A percentile compares a stretch with the other conserved stretches of the same genome.
phyloP scores from a whole-genome alignment of 2,113 vertebrate genomes.

The Erythrolamprus reginae region DNA sequence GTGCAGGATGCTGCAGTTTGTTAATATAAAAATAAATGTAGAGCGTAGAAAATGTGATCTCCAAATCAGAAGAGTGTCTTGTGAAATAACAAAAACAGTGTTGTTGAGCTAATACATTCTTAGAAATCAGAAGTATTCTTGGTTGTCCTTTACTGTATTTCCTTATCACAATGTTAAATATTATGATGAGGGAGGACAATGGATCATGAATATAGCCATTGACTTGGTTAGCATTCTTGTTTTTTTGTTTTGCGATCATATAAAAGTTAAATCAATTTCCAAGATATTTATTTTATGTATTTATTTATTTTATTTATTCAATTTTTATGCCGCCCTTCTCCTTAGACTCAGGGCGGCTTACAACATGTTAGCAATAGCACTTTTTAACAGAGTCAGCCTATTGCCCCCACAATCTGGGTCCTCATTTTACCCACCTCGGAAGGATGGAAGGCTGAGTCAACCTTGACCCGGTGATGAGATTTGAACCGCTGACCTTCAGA shows the following conservation, averaged over 20 bases:
- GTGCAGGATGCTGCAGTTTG: not conserved
- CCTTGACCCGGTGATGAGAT: too few species aligned
- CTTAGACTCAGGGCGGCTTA: too few species aligned
- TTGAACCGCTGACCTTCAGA: too few species aligned
- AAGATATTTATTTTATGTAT: too few species aligned
- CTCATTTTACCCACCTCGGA: too few species aligned
- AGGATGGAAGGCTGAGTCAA: too few species aligned
- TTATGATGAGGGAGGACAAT: not conserved
- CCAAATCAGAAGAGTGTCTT: not conserved
- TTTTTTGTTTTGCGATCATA: constrained; percentile 30
- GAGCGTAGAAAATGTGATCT: constrained; percentile 22
- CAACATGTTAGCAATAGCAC: too few species aligned
- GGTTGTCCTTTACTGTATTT: constrained; percentile 45
- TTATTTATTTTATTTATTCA: too few species aligned
- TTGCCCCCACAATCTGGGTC: too few species aligned
- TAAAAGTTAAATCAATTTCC: constrained; percentile 24
- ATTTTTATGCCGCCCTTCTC: too few species aligned
- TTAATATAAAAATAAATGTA: constrained; percentile 37
- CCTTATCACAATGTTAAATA: not conserved
- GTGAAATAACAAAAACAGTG: constrained; percentile 48
- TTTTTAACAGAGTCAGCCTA: too few species aligned
- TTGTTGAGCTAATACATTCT: constrained; percentile 46
- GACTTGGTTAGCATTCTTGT: not conserved
- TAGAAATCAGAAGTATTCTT: constrained; percentile 8
- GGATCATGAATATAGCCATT: not conserved